Evolutionary conservation across 2,797 vertebrate species (phyloP).

Genomic region (Rhincodon typus): DNA sequence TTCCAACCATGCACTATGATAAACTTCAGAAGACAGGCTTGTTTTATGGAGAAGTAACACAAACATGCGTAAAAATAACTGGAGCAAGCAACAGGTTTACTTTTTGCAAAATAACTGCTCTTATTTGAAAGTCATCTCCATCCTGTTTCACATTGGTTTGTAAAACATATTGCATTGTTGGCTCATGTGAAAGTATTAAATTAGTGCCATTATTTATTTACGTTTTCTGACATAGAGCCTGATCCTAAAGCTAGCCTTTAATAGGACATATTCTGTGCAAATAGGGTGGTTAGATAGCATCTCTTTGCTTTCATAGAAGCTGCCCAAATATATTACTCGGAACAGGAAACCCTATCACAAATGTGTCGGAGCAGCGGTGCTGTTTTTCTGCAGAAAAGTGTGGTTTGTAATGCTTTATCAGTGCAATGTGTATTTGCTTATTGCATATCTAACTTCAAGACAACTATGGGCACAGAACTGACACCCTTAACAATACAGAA

Average conservation of each 20-base stretch:
- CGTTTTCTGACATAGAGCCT: not conserved
- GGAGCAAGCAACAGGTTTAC: no score
- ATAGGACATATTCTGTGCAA: not conserved
- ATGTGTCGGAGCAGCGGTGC: not conserved
- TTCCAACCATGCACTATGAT: not conserved
- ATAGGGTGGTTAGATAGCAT: not conserved
- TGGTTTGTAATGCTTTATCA: conserved; percentile 22
- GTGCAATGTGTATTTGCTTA: not conserved
- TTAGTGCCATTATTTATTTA: not conserved
- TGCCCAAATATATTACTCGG: conserved; percentile 18
- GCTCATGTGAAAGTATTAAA: not conserved
- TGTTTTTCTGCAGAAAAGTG: not conserved
- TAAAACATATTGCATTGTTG: not conserved
- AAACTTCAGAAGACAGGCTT: no score
- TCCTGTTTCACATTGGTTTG: not conserved
- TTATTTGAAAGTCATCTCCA: not conserved
- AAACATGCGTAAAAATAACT: not conserved
- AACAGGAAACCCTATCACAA: conserved; percentile 27
- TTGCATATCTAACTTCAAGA: not conserved
- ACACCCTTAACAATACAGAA: not conserved
- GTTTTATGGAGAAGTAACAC: not conserved
- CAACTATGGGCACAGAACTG: not conserved
- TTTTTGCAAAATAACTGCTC: not conserved
- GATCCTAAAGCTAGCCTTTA: not conserved
- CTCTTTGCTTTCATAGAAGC: conserved; percentile 21